Evolutionary conservation across 2,888 invertebrate species (phyloP), one percentile per base, ranked within the genome.

Genomic region (Ophion obscuratus): DNA sequence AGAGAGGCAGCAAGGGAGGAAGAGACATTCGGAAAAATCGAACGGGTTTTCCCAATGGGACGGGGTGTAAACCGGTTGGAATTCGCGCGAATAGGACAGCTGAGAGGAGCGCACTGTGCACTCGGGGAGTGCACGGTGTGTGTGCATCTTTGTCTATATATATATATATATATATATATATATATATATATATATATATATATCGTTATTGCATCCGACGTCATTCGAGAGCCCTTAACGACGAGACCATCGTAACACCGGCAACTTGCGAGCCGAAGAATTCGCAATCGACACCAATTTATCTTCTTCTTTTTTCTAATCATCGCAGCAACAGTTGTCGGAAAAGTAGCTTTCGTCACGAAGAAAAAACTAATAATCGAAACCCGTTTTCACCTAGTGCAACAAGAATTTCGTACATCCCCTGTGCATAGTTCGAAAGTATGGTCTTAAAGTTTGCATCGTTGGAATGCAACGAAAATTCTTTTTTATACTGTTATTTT

Each of bases 11-110:
- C 24, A 79, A 47, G 57, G 44, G 24, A 40, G 66, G 80, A 86
- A 85, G 68, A 70, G 77, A 81, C 66, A 73, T 77, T 71, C 75
- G 83, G 87, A 88, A 88, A 88, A 89, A 88, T 89, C 88, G 83
- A 89, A 90, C 87, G 83, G 78, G 88, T 83, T 74, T 84, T 70
- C 74, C 74, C 71, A 71, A 66, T 59, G 77, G 84, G 83, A 79
- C 81, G 74, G 76, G 80, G 83, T 88, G 83, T 80, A 85, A 90
- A 91, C 90, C 89, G 91, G 91, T 90, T 90, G 88, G 83, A 87
- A 86, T 83, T 89, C 87, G 73, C 67, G 78, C 62, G 57, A 71
- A 66, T 67, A 87, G 82, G 76, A 71, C 73, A 71, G 80, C 86
- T 68, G 83, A 87, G 87, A 85, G 53, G 74, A 78, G 77, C 78